Evolutionary conservation across 2,797 vertebrate genomes (phyloP).

Genomic region (Phrynocephalus forsythii): DNA sequence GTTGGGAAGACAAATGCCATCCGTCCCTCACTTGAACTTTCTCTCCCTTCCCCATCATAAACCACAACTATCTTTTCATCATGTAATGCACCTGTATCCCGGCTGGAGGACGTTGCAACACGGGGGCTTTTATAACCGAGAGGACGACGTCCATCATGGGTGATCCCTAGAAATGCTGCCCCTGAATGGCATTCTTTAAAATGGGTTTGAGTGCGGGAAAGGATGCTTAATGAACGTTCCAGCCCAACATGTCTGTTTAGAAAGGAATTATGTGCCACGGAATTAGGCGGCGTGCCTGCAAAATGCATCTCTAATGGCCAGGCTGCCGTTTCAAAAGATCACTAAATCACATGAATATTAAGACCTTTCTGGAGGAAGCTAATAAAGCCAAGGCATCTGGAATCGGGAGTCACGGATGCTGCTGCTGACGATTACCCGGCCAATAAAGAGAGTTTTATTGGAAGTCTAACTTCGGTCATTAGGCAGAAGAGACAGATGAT

Average conservation of each 20-base stretch:
- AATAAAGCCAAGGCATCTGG: slow-evolving; percentile 79
- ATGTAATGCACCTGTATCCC: slow-evolving; percentile 38
- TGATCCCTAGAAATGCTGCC: slow-evolving; percentile 11
- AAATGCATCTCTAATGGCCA: slow-evolving; percentile 78
- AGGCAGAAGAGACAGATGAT: slow-evolving; percentile 62
- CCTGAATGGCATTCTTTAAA: no score
- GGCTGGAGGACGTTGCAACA: slow-evolving; percentile 34
- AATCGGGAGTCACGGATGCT: slow-evolving; percentile 65
- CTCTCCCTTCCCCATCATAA: slow-evolving; percentile 53
- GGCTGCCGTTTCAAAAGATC: slow-evolving; percentile 79
- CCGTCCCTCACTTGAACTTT: slow-evolving; percentile 69
- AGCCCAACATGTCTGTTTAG: slow-evolving; percentile 79
- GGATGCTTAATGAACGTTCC: slow-evolving; percentile 78
- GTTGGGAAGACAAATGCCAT: slow-evolving; percentile 66
- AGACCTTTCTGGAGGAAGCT: slow-evolving; percentile 78
- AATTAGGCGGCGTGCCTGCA: slow-evolving; percentile 75
- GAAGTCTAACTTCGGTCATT: slow-evolving; percentile 75
- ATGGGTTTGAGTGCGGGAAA: slow-evolving; percentile 32
- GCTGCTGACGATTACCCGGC: slow-evolving; percentile 74
- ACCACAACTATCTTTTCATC: slow-evolving; percentile 42
- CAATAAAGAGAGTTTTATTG: slow-evolving; percentile 81
- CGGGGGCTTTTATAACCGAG: background rate
- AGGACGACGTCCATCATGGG: slow-evolving; percentile 63
- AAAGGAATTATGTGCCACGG: slow-evolving; percentile 82
- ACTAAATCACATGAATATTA: slow-evolving; percentile 82